These are phyloP conservation scores for Ibidorhyncha struthersii DNA, from an alignment of 2,113 vertebrate species.

Conservation along the genomic window DNA sequence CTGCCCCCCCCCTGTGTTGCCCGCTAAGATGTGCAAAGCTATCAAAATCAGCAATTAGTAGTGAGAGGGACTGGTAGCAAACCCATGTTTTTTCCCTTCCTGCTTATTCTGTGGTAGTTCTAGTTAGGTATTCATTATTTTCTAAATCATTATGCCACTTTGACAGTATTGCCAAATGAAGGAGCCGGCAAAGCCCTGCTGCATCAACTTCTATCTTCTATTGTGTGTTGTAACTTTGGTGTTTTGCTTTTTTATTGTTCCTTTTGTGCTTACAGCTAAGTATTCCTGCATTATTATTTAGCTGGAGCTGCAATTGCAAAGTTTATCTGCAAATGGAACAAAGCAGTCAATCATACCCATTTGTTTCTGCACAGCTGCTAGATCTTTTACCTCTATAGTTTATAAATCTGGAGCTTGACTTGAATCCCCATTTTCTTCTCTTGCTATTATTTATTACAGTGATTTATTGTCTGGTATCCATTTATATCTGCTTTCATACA, in stretches of 20 bases:
- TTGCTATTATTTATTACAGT: background rate
- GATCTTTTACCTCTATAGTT: background rate
- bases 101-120: background rate
- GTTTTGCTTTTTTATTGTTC: background rate
- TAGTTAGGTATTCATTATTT: background rate
- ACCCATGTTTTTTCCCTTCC: background rate
- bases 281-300: background rate
- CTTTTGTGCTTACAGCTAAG: background rate
- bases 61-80: background rate
- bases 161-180: background rate
- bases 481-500: background rate
- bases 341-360: conserved; percentile 10
- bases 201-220: background rate
- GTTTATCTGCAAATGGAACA: conserved; percentile 19
- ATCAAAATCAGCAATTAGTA: conserved; percentile 11
- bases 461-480: background rate
- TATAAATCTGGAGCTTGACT: conserved; percentile 16
- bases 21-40: background rate
- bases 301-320: background rate
- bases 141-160: background rate
- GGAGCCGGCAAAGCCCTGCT: background rate
- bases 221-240: background rate
- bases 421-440: background rate
- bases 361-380: conserved; percentile 13
- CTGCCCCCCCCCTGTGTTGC: background rate